These are phyloP conservation scores for Tipula vernalis DNA, from an alignment of 2,888 invertebrate species.

Conservation along the genomic window DNA sequence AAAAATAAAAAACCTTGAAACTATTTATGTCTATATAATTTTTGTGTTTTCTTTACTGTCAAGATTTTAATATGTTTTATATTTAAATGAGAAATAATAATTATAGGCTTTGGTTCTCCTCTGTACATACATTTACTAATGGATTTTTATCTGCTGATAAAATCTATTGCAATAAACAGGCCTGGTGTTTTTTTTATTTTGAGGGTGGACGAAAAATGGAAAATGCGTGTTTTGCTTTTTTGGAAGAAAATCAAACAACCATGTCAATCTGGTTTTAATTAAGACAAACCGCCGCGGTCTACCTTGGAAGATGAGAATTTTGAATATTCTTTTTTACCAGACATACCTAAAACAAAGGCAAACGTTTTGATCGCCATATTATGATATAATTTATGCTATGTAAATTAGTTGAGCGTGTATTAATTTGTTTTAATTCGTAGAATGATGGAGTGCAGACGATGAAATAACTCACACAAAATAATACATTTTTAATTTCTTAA, in stretches of 20 bases:
- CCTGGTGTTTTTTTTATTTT: background rate
- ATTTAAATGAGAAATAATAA: background rate
- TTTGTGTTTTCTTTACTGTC: background rate
- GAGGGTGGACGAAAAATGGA: background rate
- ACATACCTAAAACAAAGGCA: background rate
- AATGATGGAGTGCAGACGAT: background rate
- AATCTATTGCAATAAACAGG: background rate
- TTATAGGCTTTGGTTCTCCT: background rate
- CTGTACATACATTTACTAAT: background rate
- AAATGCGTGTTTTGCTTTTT: background rate
- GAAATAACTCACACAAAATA: background rate
- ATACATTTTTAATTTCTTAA: background rate
- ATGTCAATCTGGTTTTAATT: background rate
- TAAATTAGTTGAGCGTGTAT: background rate
- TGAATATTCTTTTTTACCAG: background rate
- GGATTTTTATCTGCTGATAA: background rate
- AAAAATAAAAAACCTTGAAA: background rate
- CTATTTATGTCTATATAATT: background rate
- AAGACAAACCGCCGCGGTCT: background rate
- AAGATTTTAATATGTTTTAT: background rate
- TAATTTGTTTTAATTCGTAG: background rate
- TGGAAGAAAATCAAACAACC: background rate
- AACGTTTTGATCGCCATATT: background rate
- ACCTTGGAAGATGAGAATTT: background rate
- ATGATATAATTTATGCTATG: background rate